Evolutionary conservation across 2,888 invertebrate species (phyloP), one percentile per base, ranked within the genome.

Genomic region (Rutpela maculata): DNA sequence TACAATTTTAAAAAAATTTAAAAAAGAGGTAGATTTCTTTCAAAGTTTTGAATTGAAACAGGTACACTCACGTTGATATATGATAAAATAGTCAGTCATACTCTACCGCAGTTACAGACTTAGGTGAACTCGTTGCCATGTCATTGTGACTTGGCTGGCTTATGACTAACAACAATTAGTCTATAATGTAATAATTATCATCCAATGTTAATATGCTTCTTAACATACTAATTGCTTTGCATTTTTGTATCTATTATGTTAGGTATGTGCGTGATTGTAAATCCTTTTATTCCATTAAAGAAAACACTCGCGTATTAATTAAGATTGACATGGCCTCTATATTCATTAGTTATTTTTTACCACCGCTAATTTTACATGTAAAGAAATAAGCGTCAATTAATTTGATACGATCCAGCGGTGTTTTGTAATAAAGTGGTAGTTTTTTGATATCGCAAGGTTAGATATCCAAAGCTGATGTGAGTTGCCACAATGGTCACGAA

Each of bases 281-380:
- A 74, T 74, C 62, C 68, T 74, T 68, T 68, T 63, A 74, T 74
- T 60, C 62, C 17, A 68, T 68, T 74, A 68, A 63, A 67, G 55
- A 55, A 74, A 74, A 67, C 67, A 62, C 43, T 62, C 56, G 18
- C 69, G 55, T 18, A 68, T 68, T 68, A 68, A 74, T 68, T 67
- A 62, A 74, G 57, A 68, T 74, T 68, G 74, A 68, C 74, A 35
- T 59, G 59, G 43, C 62, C 68, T 68, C 56, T 74, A 69, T 74
- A 38, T 43, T 70, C 43, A 26, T 43, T 38, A 69, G 59, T 60
- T 70, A 59, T 70, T 69, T 69, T 69, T 35, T 50, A 26, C 70
- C 26, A 43, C 22, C 50, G 31, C 26, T 74, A 74, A 74, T 74
- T 74, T 60, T 31, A 19, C 68, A 35, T 74, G 68, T 55, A 62